Evolutionary conservation across 2,113 vertebrate species (phyloP).

Genomic region (Eonycteris spelaea): DNA sequence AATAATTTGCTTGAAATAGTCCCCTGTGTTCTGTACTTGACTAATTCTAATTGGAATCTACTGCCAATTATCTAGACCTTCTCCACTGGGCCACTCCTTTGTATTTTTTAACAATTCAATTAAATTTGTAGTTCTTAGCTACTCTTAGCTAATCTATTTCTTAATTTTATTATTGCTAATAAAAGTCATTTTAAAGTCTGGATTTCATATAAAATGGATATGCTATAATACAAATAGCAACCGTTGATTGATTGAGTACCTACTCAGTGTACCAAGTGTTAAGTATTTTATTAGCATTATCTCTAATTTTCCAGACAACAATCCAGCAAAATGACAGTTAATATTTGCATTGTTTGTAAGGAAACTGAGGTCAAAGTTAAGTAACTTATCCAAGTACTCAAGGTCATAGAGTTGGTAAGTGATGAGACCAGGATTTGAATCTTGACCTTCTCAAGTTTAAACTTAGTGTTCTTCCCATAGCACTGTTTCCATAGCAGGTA

Average conservation of each 20-base stretch:
- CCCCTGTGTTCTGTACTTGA: conserved; percentile 30
- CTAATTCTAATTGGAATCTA: conserved; percentile 62
- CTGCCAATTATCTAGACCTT: conserved; percentile 39
- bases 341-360: not conserved
- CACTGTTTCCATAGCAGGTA: not conserved
- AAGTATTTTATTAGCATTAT: not conserved
- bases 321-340: not conserved
- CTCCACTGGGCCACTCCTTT: not conserved
- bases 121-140: conserved; percentile 26
- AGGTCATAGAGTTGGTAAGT: not conserved
- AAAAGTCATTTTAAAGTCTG: not conserved
- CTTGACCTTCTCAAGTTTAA: not conserved
- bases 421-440: not conserved
- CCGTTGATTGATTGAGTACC: not conserved
- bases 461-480: not conserved
- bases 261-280: not conserved
- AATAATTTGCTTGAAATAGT: conserved; percentile 32
- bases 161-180: conserved; percentile 30
- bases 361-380: not conserved
- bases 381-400: not conserved
- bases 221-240: not conserved
- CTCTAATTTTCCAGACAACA: not conserved
- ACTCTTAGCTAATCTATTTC: not conserved
- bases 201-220: not conserved
- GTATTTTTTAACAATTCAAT: conserved; percentile 39